These are phyloP conservation scores for Drosophila robusta DNA, from an alignment of 2,888 invertebrate genomes.

Conservation along the genomic window DNA sequence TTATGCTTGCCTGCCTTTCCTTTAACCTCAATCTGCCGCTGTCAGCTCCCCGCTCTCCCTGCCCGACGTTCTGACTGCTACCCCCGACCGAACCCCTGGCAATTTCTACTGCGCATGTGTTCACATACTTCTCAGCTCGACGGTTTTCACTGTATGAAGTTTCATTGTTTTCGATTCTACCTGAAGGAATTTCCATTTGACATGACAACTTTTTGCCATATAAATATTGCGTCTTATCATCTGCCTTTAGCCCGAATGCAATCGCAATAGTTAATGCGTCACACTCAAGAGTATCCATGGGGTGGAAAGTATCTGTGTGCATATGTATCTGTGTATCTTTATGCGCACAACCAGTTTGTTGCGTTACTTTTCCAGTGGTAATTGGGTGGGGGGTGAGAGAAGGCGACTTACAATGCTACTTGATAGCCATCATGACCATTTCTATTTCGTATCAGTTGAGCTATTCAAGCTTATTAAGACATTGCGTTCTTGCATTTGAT, in stretches of 20 bases:
- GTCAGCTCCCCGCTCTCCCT: background rate
- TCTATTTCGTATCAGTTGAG: constrained; percentile 30
- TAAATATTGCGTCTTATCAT: constrained; percentile 60
- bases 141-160: constrained; percentile 29
- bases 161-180: constrained; percentile 61
- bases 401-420: constrained; percentile 5
- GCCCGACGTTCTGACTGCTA: background rate
- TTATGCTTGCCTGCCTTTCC: background rate
- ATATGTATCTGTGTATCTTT: constrained; percentile 1
- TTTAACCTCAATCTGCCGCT: background rate
- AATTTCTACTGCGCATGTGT: constrained; percentile 58
- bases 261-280: constrained; percentile 37
- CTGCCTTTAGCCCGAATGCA: constrained; percentile 36
- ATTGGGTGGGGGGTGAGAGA: background rate
- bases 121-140: constrained; percentile 20
- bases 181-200: constrained; percentile 69
- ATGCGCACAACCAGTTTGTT: constrained; percentile 39
- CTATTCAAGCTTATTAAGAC: constrained; percentile 22
- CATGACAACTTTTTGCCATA: constrained; percentile 42
- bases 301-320: constrained; percentile 16
- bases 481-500: constrained; percentile 23
- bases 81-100: constrained; percentile 31
- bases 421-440: constrained; percentile 40
- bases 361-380: background rate
- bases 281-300: constrained; percentile 10